Conservation (phyloP, 2,797 vertebrate species). For the Sphenopsis melanotis region DNA sequence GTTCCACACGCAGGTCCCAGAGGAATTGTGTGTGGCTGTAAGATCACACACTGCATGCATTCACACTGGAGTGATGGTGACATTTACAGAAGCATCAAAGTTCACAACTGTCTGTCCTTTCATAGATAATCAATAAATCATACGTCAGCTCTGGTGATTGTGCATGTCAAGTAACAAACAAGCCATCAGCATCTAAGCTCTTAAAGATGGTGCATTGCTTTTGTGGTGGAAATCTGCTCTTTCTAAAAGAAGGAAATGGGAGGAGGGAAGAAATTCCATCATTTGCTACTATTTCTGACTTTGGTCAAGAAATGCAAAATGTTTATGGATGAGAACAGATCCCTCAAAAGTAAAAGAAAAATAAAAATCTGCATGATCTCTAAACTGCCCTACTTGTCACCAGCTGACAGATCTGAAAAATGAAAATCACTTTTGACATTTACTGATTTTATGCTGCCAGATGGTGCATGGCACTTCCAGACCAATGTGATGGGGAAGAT, state of each 20-base stretch:
- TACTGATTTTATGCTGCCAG: constrained; percentile 29
- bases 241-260: background rate
- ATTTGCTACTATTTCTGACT: background rate
- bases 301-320: background rate
- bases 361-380: background rate
- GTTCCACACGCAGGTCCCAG: background rate
- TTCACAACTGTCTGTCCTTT: background rate
- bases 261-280: background rate
- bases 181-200: background rate
- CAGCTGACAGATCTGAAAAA: constrained; percentile 15
- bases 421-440: constrained; percentile 28
- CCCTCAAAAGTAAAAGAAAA: background rate
- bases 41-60: background rate
- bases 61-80: background rate
- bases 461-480: constrained; percentile 30
- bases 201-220: background rate
- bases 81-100: constrained; percentile 13
- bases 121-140: constrained; percentile 46
- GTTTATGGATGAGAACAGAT: background rate
- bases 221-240: background rate
- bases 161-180: constrained; percentile 3
- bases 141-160: background rate
- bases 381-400: constrained; percentile 15
- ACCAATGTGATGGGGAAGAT: constrained; percentile 1
- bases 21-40: background rate